Conservation (phyloP, 1,140 invertebrate species). For the Myzus persicae region DNA sequence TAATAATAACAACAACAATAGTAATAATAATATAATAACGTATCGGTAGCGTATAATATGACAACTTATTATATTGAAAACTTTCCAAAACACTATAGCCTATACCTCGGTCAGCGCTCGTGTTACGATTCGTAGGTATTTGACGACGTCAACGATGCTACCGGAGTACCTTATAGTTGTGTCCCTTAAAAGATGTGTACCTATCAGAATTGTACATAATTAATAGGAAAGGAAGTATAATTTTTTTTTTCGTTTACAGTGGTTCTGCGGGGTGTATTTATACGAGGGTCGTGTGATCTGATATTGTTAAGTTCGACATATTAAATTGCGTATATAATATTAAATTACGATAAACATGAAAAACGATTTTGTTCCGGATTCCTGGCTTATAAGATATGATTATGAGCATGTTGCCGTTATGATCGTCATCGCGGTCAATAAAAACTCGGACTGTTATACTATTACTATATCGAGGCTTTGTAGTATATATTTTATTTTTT, state of each 20-base stretch:
- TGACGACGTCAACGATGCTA: no score
- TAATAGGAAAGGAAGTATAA: neutral
- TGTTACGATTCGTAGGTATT: no score
- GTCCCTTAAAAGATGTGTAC: no score
- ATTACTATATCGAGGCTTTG: neutral
- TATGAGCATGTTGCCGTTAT: neutral
- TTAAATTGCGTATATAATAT: neutral
- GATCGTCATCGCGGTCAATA: neutral
- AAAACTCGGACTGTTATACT: neutral
- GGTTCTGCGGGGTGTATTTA: neutral
- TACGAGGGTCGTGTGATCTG: neutral
- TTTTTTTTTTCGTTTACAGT: neutral
- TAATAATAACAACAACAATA: no score
- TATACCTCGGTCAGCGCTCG: no score
- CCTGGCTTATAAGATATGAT: neutral
- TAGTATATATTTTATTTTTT: neutral
- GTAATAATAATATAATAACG: no score
- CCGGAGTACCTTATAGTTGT: no score
- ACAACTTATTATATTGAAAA: no score
- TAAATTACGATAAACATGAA: neutral
- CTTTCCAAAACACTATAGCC: no score
- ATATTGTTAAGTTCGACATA: neutral
- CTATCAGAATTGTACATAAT: no score
- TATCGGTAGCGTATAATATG: no score
- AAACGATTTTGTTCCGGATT: neutral